A percentile compares a stretch with the other conserved stretches of the same genome.
Conservation (phyloP, 2,888 invertebrate species). For the Abrostola triplasia region DNA sequence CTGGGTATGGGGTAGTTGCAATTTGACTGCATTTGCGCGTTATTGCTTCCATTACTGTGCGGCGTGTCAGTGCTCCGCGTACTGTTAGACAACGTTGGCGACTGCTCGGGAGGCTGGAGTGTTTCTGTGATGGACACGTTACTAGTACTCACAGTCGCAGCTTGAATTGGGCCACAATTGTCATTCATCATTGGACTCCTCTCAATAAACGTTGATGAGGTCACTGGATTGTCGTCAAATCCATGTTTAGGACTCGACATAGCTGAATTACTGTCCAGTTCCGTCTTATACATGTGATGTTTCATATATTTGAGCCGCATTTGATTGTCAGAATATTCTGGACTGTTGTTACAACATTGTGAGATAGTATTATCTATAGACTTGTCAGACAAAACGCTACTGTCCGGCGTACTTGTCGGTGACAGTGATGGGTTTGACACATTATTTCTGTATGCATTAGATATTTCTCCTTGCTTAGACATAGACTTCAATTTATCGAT, state of each 20-base stretch:
- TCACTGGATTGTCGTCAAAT: slow-evolving; percentile 90
- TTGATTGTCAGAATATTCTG: slow-evolving; percentile 77
- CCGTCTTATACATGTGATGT: slow-evolving; percentile 79
- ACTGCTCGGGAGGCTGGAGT: slow-evolving; percentile 86
- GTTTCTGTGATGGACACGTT: slow-evolving; percentile 91
- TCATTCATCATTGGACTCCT: slow-evolving; percentile 89
- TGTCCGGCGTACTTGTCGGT: slow-evolving; percentile 83
- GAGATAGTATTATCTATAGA: slow-evolving; percentile 66
- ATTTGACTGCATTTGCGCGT: slow-evolving; percentile 74
- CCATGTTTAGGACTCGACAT: slow-evolving; percentile 88
- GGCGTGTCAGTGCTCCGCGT: slow-evolving; percentile 85
- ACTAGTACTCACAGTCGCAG: slow-evolving; percentile 95
- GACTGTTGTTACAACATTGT: slow-evolving; percentile 85
- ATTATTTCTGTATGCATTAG: slow-evolving; percentile 73
- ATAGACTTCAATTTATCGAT: slow-evolving; percentile 70
- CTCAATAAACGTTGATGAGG: slow-evolving; percentile 91
- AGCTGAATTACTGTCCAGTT: slow-evolving; percentile 82
- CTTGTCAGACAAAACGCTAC: slow-evolving; percentile 81
- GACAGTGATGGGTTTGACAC: slow-evolving; percentile 79
- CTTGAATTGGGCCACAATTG: slow-evolving; percentile 93
- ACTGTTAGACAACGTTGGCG: slow-evolving; percentile 89
- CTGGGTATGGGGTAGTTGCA: slow-evolving; percentile 82
- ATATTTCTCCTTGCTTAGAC: slow-evolving; percentile 68
- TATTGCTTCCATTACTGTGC: slow-evolving; percentile 76
- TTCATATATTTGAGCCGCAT: slow-evolving; percentile 80